These are phyloP conservation scores for Leptoteleia sp. DNA, from an alignment of 1,140 invertebrate species.

Conservation along the genomic window DNA sequence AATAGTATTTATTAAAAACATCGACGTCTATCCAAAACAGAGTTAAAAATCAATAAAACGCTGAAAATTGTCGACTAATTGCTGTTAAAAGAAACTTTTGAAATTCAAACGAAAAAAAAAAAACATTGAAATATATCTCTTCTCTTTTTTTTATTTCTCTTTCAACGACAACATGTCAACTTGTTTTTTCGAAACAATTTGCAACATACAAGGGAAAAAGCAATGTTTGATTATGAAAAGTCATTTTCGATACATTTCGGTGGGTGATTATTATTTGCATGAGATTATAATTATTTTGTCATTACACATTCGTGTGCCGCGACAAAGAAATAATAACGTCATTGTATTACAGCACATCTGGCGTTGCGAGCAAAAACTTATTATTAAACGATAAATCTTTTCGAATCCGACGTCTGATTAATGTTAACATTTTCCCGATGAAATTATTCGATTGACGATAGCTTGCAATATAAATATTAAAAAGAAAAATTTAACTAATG, in stretches of 20 bases:
- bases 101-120: too few relatives aligned
- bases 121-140: too few relatives aligned
- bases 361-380: conserved; percentile 13
- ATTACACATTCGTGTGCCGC: conserved; percentile 4
- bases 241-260: background rate
- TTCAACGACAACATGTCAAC: too few relatives aligned
- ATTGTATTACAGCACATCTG: conserved; percentile 8
- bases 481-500: too few relatives aligned
- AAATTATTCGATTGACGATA: background rate
- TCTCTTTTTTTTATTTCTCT: too few relatives aligned
- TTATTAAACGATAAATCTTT: conserved; percentile 20
- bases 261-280: background rate
- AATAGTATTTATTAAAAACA: too few relatives aligned
- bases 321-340: conserved; percentile 23
- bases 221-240: background rate
- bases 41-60: too few relatives aligned
- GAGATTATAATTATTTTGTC: conserved; percentile 28
- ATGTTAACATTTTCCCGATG: background rate
- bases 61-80: too few relatives aligned
- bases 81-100: too few relatives aligned
- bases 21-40: too few relatives aligned
- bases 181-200: background rate
- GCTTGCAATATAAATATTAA: too few relatives aligned
- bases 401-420: background rate
- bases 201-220: background rate